Evolutionary conservation across 2,888 invertebrate species (phyloP).

Genomic region (Metacarcinus magister): DNA sequence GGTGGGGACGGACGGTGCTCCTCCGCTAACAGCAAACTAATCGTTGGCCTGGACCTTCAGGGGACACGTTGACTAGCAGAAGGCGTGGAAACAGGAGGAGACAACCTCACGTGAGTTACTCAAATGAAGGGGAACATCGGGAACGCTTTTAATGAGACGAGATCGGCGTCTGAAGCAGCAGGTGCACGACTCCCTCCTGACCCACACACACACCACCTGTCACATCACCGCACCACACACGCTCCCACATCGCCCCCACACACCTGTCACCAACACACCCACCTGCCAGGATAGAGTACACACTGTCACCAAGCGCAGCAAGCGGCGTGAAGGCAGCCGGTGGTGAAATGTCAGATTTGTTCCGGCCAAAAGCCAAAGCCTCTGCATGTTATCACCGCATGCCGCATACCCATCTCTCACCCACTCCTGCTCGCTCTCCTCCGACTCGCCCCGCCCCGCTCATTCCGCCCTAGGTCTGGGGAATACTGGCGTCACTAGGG

Average conservation of each 20-base stretch:
- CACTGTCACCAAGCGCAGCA: background rate
- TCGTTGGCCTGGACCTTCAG: conserved; percentile 29
- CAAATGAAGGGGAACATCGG: background rate
- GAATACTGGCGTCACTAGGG: background rate
- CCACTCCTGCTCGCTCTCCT: background rate
- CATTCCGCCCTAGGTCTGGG: background rate
- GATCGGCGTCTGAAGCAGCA: conserved; percentile 32
- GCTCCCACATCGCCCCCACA: conserved; percentile 33
- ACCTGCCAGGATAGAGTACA: background rate
- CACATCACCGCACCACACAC: conserved; percentile 34
- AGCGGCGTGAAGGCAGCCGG: background rate
- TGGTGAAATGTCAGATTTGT: background rate
- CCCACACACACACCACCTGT: conserved; percentile 46
- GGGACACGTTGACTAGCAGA: conserved; percentile 18
- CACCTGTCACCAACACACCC: conserved; percentile 2
- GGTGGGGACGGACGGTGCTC: conserved; percentile 33
- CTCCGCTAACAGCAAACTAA: conserved; percentile 34
- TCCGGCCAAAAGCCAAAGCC: background rate
- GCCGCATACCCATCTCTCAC: conserved; percentile 13
- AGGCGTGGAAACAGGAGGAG: conserved; percentile 30
- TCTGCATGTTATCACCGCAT: background rate
- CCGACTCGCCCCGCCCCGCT: background rate
- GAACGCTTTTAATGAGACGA: background rate
- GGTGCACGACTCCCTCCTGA: conserved; percentile 30
- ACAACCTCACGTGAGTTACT: conserved; percentile 27